phyloP scores from a whole-genome alignment of 2,888 invertebrate species.

The Dolichopus griseipennis region DNA sequence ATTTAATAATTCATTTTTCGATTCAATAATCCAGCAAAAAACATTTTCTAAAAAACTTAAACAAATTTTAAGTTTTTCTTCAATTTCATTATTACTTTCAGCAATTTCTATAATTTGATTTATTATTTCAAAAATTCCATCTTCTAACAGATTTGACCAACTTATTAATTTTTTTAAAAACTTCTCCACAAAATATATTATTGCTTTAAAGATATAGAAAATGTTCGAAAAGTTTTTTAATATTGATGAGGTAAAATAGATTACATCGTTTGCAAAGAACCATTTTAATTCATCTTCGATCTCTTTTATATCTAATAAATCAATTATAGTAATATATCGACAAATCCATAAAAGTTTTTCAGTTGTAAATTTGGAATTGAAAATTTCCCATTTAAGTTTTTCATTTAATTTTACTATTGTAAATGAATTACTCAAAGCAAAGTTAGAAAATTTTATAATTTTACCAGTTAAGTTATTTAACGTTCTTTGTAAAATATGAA shows the following conservation, averaged over 20 bases:
- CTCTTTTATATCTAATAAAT: constrained; percentile 24
- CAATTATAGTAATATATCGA: constrained; percentile 39
- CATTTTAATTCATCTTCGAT: constrained; percentile 10
- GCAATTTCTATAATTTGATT: background rate
- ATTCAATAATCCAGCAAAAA: background rate
- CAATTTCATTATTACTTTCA: background rate
- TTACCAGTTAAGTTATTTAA: background rate
- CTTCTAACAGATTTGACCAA: background rate
- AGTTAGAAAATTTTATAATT: background rate
- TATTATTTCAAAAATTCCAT: constrained; percentile 1
- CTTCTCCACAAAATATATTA: background rate
- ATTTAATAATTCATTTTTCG: background rate
- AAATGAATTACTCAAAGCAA: background rate
- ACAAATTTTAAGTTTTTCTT: background rate
- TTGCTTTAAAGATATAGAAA: background rate
- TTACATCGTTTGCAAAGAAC: constrained; percentile 1
- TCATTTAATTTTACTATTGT: constrained; percentile 49
- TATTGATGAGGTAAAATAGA: background rate
- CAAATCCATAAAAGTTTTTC: constrained; percentile 50
- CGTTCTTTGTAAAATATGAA: background rate
- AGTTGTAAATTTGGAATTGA: constrained; percentile 44
- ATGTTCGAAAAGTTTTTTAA: background rate
- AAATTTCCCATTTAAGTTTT: constrained; percentile 45
- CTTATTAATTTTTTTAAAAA: background rate
- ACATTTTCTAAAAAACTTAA: background rate